phyloP scores from a whole-genome alignment of 2,113 vertebrate genomes.

The Calypte anna region DNA sequence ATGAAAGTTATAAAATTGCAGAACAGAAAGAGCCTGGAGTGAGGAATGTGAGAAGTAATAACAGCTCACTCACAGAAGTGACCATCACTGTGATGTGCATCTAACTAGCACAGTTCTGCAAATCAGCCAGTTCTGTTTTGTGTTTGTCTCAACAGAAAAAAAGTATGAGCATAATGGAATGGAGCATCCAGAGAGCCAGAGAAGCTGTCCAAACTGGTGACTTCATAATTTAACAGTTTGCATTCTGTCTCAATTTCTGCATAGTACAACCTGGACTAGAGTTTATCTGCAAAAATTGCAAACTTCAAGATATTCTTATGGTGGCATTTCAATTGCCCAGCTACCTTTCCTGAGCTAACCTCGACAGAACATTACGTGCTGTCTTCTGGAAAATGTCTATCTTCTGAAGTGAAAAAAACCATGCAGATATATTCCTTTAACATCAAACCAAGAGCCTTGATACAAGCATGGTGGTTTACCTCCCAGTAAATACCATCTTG shows the following conservation, averaged over 20 bases:
- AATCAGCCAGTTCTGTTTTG: neutral
- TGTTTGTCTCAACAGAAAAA: neutral
- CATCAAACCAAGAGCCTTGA: neutral
- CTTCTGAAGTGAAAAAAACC: neutral
- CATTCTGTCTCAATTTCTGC: neutral
- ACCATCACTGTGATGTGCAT: neutral
- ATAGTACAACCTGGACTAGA: neutral
- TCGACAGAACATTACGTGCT: neutral
- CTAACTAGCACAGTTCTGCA: neutral
- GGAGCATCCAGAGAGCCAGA: neutral
- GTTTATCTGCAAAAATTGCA: neutral
- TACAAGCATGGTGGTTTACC: neutral
- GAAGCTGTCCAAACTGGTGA: neutral
- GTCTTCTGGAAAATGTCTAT: fast-evolving
- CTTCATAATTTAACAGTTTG: neutral
- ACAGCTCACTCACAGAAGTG: fast-evolving
- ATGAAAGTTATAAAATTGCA: neutral
- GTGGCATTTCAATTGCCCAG: neutral
- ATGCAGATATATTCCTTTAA: neutral
- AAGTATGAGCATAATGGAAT: fast-evolving
- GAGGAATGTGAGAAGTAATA: neutral
- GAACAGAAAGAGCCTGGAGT: neutral
- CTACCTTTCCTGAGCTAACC: neutral
- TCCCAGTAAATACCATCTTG: neutral
- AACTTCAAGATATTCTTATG: neutral